phyloP scores from a whole-genome alignment of 2,113 vertebrate genomes.

The Lophius piscatorius region DNA sequence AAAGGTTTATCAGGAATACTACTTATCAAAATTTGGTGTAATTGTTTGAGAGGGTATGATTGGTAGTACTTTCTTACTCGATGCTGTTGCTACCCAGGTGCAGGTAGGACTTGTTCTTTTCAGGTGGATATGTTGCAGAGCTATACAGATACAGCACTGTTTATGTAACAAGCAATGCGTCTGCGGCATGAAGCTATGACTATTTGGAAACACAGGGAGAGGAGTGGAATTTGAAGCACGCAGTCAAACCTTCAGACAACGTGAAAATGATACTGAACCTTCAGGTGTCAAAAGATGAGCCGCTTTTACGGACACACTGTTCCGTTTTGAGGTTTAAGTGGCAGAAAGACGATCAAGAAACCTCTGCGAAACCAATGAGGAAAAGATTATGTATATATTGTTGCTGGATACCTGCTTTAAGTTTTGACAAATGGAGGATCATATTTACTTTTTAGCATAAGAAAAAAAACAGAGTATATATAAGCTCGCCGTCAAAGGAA shows the following conservation, averaged over 20 bases:
- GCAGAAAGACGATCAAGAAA: no score
- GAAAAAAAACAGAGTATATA: no score
- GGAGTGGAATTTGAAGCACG: slow-evolving; percentile 32
- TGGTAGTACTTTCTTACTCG: neutral
- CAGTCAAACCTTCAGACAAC: slow-evolving; percentile 12
- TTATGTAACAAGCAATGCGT: slow-evolving; percentile 27
- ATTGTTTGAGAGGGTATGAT: slow-evolving; percentile 21
- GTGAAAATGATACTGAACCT: neutral
- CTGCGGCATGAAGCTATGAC: slow-evolving; percentile 8
- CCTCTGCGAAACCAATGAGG: no score
- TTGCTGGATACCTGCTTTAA: no score
- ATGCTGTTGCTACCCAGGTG: neutral
- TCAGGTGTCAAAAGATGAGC: slow-evolving; percentile 23
- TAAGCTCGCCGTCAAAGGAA: no score
- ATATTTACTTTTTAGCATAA: no score
- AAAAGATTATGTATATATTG: no score
- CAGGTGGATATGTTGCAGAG: neutral
- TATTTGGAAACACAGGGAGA: slow-evolving; percentile 18
- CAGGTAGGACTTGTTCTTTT: slow-evolving; percentile 15
- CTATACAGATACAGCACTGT: slow-evolving; percentile 4
- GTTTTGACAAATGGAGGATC: no score
- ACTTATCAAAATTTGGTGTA: no score
- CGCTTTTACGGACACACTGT: no score
- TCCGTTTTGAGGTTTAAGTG: no score
- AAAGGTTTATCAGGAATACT: neutral